These are phyloP conservation scores for Elmis aenea DNA, from an alignment of 2,888 invertebrate species.

Conservation along the genomic window DNA sequence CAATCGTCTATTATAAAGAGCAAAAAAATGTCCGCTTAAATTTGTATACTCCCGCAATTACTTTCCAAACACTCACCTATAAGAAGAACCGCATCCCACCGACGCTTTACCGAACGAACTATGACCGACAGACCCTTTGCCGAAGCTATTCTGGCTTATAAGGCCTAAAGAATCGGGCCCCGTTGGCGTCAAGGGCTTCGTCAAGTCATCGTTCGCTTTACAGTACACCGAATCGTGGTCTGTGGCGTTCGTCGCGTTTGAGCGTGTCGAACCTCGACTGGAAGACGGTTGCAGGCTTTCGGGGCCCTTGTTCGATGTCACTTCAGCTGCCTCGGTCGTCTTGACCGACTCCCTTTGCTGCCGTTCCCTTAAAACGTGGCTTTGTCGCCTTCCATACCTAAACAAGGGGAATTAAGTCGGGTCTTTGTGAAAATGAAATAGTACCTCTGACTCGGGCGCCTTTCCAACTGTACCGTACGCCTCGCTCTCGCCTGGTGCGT, in stretches of 20 bases:
- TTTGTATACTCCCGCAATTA: no score
- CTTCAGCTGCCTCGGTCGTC: slow-evolving; percentile 37
- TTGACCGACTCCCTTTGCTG: slow-evolving; percentile 42
- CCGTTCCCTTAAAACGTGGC: slow-evolving; percentile 77
- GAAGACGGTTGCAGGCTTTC: slow-evolving; percentile 36
- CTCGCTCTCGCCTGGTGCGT: slow-evolving; percentile 86
- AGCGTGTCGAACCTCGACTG: slow-evolving; percentile 53
- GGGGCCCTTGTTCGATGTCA: slow-evolving; percentile 31
- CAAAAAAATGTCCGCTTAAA: no score
- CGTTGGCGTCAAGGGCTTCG: slow-evolving; percentile 29
- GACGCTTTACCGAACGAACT: slow-evolving; percentile 48
- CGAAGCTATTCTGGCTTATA: slow-evolving; percentile 38
- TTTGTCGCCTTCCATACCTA: slow-evolving; percentile 82
- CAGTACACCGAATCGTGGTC: slow-evolving; percentile 41
- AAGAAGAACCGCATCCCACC: slow-evolving; percentile 43
- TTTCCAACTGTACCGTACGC: slow-evolving; percentile 92
- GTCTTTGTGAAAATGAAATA: no score
- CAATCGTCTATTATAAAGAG: no score
- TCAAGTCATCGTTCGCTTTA: slow-evolving; percentile 39
- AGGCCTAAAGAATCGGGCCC: slow-evolving; percentile 38
- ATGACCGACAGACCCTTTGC: slow-evolving; percentile 35
- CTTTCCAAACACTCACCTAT: slow-evolving; percentile 48
- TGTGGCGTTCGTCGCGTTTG: slow-evolving; percentile 45
- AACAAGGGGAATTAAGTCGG: slow-evolving; percentile 10
- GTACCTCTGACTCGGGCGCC: slow-evolving; percentile 89